Conservation (phyloP, 2,888 invertebrate species). For the Axea sp. region DNA sequence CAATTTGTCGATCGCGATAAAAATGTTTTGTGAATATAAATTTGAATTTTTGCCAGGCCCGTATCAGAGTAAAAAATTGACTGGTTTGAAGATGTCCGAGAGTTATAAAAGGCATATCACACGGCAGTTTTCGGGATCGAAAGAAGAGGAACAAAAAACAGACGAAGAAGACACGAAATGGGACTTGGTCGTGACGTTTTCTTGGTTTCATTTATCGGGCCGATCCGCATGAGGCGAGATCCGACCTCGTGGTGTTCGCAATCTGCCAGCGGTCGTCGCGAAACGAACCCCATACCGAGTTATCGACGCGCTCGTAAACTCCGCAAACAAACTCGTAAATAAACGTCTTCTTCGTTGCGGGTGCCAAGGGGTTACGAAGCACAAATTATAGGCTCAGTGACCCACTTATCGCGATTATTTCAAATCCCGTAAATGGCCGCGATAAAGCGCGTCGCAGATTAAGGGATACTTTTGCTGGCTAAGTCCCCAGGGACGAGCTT, state of each 20-base stretch:
- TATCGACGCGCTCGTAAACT: slow-evolving; percentile 66
- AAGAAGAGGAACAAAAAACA: too few species aligned
- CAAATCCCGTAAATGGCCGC: slow-evolving; percentile 34
- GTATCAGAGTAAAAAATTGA: slow-evolving; percentile 23
- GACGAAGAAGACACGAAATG: too few species aligned
- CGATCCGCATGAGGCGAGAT: slow-evolving; percentile 29
- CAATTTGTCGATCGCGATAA: slow-evolving; percentile 49
- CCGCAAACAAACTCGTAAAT: slow-evolving; percentile 72
- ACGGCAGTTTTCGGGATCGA: too few species aligned
- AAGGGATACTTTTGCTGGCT: slow-evolving; percentile 21
- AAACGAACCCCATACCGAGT: slow-evolving; percentile 65
- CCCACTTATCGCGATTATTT: slow-evolving; percentile 50
- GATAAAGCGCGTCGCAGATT: slow-evolving; percentile 41
- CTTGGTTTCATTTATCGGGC: slow-evolving; percentile 28
- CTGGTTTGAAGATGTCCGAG: slow-evolving; percentile 1
- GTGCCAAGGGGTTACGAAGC: slow-evolving; percentile 49
- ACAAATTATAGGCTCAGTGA: slow-evolving; percentile 55
- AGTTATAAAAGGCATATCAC: slow-evolving; percentile 36
- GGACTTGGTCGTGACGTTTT: background rate
- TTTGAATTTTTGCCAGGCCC: slow-evolving; percentile 27
- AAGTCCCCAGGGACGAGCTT: background rate
- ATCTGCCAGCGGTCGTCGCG: slow-evolving; percentile 67
- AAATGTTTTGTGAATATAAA: slow-evolving; percentile 29
- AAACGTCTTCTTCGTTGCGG: slow-evolving; percentile 60
- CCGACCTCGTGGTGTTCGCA: slow-evolving; percentile 52